These are phyloP conservation scores for Ptilodon capucinus DNA, from an alignment of 2,888 invertebrate species.

Conservation along the genomic window DNA sequence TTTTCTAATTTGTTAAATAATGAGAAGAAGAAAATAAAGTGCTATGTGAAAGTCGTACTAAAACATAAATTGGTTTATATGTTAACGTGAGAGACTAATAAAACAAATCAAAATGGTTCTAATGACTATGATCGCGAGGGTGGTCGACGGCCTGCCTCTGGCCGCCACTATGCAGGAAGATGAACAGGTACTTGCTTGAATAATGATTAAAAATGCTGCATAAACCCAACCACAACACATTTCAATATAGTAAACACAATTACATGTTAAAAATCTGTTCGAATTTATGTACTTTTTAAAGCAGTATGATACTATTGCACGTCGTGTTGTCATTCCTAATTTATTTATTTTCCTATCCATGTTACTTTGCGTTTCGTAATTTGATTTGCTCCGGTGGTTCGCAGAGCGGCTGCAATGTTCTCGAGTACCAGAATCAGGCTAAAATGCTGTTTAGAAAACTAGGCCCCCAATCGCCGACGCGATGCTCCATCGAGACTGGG, in stretches of 20 bases:
- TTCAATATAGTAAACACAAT: slow-evolving; percentile 8
- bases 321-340: slow-evolving; percentile 18
- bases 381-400: slow-evolving; percentile 72
- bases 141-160: slow-evolving; percentile 96
- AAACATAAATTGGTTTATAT: slow-evolving; percentile 35
- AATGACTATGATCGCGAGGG: slow-evolving; percentile 98
- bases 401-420: slow-evolving; percentile 95
- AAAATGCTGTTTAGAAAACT: slow-evolving; percentile 98
- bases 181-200: slow-evolving; percentile 89
- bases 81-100: slow-evolving; percentile 42
- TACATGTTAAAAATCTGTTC: slow-evolving; percentile 2
- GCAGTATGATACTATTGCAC: slow-evolving; percentile 23
- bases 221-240: slow-evolving; percentile 4
- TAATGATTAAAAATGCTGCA: slow-evolving; percentile 2
- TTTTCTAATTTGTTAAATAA: slow-evolving; percentile 53
- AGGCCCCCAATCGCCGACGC: slow-evolving; percentile 93
- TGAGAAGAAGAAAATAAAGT: slow-evolving; percentile 65
- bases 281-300: slow-evolving; percentile 4
- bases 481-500: slow-evolving; percentile 98
- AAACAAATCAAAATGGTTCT: slow-evolving; percentile 90
- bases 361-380: slow-evolving; percentile 45
- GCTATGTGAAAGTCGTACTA: slow-evolving; percentile 33
- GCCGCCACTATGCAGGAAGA: slow-evolving; percentile 99
- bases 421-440: slow-evolving; percentile 99
- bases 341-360: slow-evolving; percentile 38